Base-by-base conservation (phyloP, 2,797 vertebrate genomes). In the Cynopterus sphinx region DNA sequence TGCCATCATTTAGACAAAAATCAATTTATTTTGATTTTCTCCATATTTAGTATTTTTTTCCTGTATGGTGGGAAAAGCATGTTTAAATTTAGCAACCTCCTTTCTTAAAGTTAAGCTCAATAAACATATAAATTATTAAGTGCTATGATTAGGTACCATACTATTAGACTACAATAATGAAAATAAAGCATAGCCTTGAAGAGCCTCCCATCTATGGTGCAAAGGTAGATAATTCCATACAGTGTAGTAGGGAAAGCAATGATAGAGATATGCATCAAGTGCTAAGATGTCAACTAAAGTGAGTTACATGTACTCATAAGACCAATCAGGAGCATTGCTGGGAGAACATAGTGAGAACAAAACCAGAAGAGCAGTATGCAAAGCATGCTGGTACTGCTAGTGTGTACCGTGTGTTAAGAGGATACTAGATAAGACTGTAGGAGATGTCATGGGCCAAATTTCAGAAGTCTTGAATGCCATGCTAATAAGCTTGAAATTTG, bases 21-120 rank as follows among this genome's bases (percentile, higher is more conserved):
- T 85, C 33, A 31, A 19, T 36, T 90, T 94, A 90, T 55, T 91
- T 22, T 87, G 19, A 59, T 82, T 15, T 22, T 70, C 24, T 89
- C 15, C 10, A 11, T 57, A 31, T 67, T 33, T 43, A 31, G 11
- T 53, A 21, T 41, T 70, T 63, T 78, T 73, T n/a, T 9, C 19
- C 31, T 67, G 5, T 6, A 22, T 9, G 31, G 33, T 16, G 39
- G 17, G 73, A 75, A 74, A 77, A 31, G 21, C 26, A 22, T 78
- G 49, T 46, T 94, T 84, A 63, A 87, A 77, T 70, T 84, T 83
- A 71, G 16, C 68, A 83, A 12, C 16, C 9, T 65, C 2, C 4
- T 87, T 65, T 71, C 75, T 87, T 77, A 55, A 91, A 91, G 67
- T 65, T 91, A 57, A 91, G n/a, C 51, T 75, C 51, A 87, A 6